Evolutionary conservation across 2,113 vertebrate species (phyloP).

Genomic region (Proterorhinus semilunaris): DNA sequence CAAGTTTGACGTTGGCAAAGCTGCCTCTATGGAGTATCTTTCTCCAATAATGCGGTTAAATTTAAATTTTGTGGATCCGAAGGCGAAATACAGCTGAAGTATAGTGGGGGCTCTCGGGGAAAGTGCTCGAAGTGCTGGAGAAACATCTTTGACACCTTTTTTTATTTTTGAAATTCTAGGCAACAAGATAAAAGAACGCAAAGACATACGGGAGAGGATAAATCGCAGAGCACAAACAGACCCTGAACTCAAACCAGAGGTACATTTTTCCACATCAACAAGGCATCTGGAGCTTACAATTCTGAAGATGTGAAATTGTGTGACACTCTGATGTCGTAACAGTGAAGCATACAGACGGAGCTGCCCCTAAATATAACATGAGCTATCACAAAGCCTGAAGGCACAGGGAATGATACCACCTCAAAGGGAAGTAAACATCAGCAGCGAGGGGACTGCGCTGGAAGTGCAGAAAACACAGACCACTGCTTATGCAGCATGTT

Average conservation of each 20-base stretch:
- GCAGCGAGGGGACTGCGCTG: background rate
- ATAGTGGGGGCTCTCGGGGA: background rate
- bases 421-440: background rate
- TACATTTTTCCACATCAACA: constrained; percentile 26
- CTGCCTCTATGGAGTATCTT: too few relatives aligned
- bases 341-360: background rate
- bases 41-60: too few relatives aligned
- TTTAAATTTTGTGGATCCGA: background rate
- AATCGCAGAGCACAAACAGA: constrained; percentile 16
- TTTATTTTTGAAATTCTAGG: constrained; percentile 32
- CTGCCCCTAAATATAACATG: constrained; percentile 28
- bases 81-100: background rate
- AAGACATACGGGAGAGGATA: constrained; percentile 8
- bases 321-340: constrained; percentile 14
- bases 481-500: background rate
- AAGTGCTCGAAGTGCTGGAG: constrained; percentile 4
- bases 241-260: constrained; percentile 22
- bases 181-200: constrained; percentile 14
- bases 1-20: too few relatives aligned
- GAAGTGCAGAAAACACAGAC: background rate
- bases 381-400: constrained; percentile 7
- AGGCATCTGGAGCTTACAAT: constrained; percentile 12
- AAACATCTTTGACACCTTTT: constrained; percentile 14
- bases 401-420: constrained; percentile 1
- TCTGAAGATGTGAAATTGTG: constrained; percentile 23